phyloP scores from a whole-genome alignment of 1,140 invertebrate genomes.

The Bombyx mori region ASM3026992v2 NC_085110.1:12180501-12181000 shows the following conservation, averaged over 20 bases:
- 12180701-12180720: too few species aligned
- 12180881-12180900: slow-evolving; percentile 90
- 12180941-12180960: slow-evolving; percentile 93
- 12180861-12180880: slow-evolving; percentile 91
- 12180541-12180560: too few species aligned
- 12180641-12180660: too few species aligned
- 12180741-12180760: slow-evolving; percentile 92
- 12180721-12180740: slow-evolving; percentile 72
- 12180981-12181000: slow-evolving; percentile 93
- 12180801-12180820: slow-evolving; percentile 93
- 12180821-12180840: slow-evolving; percentile 91
- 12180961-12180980: slow-evolving; percentile 81
- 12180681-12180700: too few species aligned
- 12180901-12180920: slow-evolving; percentile 85
- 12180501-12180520: too few species aligned
- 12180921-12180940: slow-evolving; percentile 89
- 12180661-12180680: too few species aligned
- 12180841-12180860: slow-evolving; percentile 90
- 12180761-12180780: slow-evolving; percentile 88
- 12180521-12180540: too few species aligned
- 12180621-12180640: too few species aligned
- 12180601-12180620: too few species aligned
- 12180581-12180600: too few species aligned
- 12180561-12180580: too few species aligned
- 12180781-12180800: slow-evolving; percentile 88